Base-by-base conservation (phyloP, 1,140 invertebrate species). In the Apis laboriosa region DNA sequence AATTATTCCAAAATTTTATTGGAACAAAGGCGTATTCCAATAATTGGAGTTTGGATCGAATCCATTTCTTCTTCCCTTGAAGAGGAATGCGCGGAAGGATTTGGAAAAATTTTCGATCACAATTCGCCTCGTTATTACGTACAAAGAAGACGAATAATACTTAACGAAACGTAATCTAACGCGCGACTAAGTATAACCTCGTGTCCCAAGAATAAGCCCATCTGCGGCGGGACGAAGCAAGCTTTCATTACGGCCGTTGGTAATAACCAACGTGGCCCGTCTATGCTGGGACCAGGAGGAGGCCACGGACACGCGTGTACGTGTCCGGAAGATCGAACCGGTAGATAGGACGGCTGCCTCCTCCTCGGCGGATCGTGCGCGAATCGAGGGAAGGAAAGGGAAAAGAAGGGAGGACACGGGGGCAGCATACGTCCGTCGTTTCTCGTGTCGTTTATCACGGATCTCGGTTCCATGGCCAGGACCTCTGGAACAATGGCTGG, bases 361-460 rank as follows among this genome's bases (percentile, higher is more conserved):
- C 73, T 55, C 55, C 74, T 75, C 85, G 84, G 60, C 34, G 67
- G 72, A 73, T 66, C 83, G 56, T 55, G 79, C 34, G 77, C 84
- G 34, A 58, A 51, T 49, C 9, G 43, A 82, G 51, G 55, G 34
- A 55, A 55, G n/a, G 43, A 17, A 17, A 21, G 58, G 51, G 58
- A 76, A 60, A 51, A 24, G 43, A 28, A 15, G 43, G 15, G 15
- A 68, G 3, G 34, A 61, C 66, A 61, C 61, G 66, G 43, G 51
- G 67, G 28, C 19, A 21, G 28, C 24, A 58, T 64, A 83, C 66
- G 60, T 73, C 24, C 71, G 74, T 74, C 74, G 49, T 74, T 81
- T 34, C 83, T 84, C 64, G 60, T 71, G 83, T 73, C 76, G 85
- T 86, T 86, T 86, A 86, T 87, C 85, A 68, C 73, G 60, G 63